Evolutionary conservation across 2,113 vertebrate species (phyloP).

Genomic region (Gallinago paraguaiae): DNA sequence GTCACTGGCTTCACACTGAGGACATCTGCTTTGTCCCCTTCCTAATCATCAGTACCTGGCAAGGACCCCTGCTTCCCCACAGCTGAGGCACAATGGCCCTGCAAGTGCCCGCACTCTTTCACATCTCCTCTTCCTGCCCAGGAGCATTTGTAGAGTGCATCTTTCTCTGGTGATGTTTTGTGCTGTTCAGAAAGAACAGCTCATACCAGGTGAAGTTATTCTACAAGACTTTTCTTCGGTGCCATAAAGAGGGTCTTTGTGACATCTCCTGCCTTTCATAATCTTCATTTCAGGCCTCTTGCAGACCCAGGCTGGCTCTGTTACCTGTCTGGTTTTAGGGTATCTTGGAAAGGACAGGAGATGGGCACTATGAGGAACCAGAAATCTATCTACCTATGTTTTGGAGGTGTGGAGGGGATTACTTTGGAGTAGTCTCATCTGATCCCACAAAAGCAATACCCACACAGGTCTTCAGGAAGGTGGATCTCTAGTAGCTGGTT

Average conservation of each 20-base stretch:
- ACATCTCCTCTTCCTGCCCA: not conserved
- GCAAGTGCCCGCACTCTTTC: not conserved
- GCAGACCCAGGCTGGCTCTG: not conserved
- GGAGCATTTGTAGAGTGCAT: not conserved
- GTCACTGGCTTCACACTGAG: not conserved
- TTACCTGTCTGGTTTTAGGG: not conserved
- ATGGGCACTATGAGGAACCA: not conserved
- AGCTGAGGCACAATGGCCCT: not conserved
- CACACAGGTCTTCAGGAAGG: not conserved
- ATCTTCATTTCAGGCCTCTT: not conserved
- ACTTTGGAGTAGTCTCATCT: not conserved
- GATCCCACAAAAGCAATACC: not conserved
- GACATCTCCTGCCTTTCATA: not conserved
- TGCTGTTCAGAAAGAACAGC: not conserved
- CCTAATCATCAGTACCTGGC: not conserved
- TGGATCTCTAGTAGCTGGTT: not conserved
- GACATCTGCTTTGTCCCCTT: constrained; percentile 1
- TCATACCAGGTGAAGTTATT: not conserved
- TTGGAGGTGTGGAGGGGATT: not conserved
- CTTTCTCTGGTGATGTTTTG: not conserved
- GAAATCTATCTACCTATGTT: not conserved
- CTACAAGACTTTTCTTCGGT: not conserved
- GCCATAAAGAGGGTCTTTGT: accelerated
- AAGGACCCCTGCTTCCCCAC: not conserved
- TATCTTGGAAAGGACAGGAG: not conserved